A percentile compares a stretch with the other conserved stretches of the same genome.
Conservation (phyloP, 1,140 invertebrate genomes). For the Aphidius gifuensis region DNA sequence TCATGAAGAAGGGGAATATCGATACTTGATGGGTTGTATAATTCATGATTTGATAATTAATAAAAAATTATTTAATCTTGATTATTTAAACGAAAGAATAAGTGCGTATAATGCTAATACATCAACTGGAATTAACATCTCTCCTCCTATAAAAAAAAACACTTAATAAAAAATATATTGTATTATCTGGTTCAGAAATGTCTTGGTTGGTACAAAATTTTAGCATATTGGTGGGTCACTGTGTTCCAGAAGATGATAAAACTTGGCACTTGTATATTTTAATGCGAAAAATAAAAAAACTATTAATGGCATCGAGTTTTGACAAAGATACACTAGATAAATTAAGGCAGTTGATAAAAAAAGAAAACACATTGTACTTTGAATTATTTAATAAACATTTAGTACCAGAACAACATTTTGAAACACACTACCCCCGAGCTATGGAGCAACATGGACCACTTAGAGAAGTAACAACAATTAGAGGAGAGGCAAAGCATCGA, state of each 20-base stretch:
- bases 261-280: conserved; percentile 18
- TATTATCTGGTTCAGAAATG: conserved; percentile 21
- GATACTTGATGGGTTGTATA: background rate
- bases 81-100: conserved; percentile 13
- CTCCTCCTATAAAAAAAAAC: conserved; percentile 13
- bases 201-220: conserved; percentile 18
- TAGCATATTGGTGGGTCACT: conserved; percentile 20
- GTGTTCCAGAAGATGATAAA: conserved; percentile 18
- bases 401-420: too few relatives aligned
- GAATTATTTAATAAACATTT: too few relatives aligned
- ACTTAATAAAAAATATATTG: conserved; percentile 17
- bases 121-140: conserved; percentile 19
- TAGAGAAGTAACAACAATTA: too few relatives aligned
- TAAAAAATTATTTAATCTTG: background rate
- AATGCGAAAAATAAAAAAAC: conserved; percentile 16
- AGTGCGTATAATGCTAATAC: conserved; percentile 1
- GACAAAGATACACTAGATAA: conserved; percentile 6
- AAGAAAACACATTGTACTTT: too few relatives aligned
- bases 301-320: conserved; percentile 17
- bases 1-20: background rate
- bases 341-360: too few relatives aligned
- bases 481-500: too few relatives aligned
- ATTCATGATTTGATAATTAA: background rate
- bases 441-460: too few relatives aligned
- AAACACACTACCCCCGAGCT: too few relatives aligned